Conservation (phyloP, 2,797 vertebrate species). For the Cyclura pinguis region DNA sequence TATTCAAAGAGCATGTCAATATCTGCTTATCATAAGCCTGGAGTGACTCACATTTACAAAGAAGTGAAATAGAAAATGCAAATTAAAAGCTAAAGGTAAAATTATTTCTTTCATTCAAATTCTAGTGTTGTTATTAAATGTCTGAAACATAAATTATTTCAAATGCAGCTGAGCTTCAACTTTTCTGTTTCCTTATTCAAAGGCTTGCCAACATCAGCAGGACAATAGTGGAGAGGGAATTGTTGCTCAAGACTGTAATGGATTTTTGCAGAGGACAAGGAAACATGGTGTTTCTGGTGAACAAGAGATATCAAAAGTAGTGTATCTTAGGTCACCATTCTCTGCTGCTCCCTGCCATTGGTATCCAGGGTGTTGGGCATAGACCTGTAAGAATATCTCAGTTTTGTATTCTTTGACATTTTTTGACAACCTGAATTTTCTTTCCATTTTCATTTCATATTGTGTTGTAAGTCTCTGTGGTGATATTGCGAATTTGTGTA, state of each 20-base stretch:
- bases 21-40: conserved; percentile 32
- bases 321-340: not conserved
- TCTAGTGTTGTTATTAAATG: conserved; percentile 34
- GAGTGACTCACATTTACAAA: conserved; percentile 36
- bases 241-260: not conserved
- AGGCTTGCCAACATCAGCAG: not conserved
- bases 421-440: no score
- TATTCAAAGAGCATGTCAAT: not conserved
- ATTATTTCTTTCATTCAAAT: conserved; percentile 35
- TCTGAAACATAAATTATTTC: conserved; percentile 35
- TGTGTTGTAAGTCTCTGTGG: no score
- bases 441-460: no score
- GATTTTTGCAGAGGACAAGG: not conserved
- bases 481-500: no score
- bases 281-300: not conserved
- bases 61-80: conserved; percentile 29
- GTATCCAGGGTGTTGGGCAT: no score
- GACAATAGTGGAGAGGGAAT: not conserved
- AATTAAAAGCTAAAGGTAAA: conserved; percentile 49
- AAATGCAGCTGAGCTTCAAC: conserved; percentile 17
- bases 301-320: not conserved
- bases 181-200: conserved; percentile 16
- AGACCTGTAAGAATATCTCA: no score
- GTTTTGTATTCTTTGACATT: no score
- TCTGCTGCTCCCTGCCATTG: not conserved